A percentile compares a stretch with the other conserved stretches of the same genome.
These are phyloP conservation scores for Psittacula echo DNA, from an alignment of 2,797 vertebrate species.

Conservation along the genomic window DNA sequence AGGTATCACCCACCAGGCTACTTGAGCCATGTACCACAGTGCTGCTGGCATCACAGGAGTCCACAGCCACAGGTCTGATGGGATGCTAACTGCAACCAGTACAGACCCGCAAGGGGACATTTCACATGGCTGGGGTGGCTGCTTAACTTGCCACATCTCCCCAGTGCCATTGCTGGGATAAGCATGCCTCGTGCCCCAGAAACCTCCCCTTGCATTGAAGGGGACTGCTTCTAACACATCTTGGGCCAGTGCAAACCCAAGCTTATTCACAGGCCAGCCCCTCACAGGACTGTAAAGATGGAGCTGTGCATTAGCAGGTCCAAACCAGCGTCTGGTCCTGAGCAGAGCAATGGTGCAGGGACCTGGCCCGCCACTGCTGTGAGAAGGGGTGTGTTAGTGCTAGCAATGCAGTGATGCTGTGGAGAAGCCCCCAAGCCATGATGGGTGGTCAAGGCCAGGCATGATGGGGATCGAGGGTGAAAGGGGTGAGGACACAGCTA, in stretches of 20 bases:
- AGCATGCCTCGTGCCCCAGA: fast-evolving
- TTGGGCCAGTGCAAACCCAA: neutral
- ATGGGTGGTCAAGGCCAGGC: neutral
- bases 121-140: neutral
- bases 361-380: fast-evolving
- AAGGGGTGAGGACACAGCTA: neutral
- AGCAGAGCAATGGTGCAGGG: neutral
- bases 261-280: neutral
- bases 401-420: neutral
- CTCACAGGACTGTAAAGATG: fast-evolving
- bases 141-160: neutral
- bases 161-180: neutral
- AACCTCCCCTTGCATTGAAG: neutral
- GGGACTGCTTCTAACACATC: fast-evolving
- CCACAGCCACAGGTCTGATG: neutral
- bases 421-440: neutral
- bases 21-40: neutral
- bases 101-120: neutral
- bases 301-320: neutral
- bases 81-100: neutral
- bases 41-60: neutral
- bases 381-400: fast-evolving
- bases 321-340: neutral
- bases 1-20: fast-evolving
- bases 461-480: neutral